Evolutionary conservation across 2,888 invertebrate species (phyloP).

Genomic region (Pseudoips prasinana): DNA sequence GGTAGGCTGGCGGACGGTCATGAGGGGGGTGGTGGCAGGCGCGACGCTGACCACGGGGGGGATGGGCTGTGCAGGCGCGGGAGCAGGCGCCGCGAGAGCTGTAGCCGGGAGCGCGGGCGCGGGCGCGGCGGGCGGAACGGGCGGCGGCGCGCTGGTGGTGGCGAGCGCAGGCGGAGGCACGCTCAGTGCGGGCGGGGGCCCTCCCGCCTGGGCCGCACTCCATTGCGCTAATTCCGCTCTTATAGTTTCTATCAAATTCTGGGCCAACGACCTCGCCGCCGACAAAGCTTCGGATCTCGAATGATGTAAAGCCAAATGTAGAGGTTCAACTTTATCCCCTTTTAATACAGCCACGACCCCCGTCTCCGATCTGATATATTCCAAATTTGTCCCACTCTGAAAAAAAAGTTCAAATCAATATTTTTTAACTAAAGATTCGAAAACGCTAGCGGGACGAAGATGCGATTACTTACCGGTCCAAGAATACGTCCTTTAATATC

Average conservation of each 20-base stretch:
- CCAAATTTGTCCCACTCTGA: slow-evolving; percentile 86
- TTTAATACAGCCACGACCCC: slow-evolving; percentile 88
- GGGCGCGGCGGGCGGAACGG: slow-evolving; percentile 56
- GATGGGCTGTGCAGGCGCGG: slow-evolving; percentile 53
- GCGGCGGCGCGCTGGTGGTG: slow-evolving; percentile 59
- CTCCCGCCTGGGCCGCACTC: slow-evolving; percentile 70
- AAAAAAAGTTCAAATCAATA: slow-evolving; percentile 30
- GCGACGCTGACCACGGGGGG: slow-evolving; percentile 71
- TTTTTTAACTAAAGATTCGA: too few species aligned
- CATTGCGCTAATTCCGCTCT: slow-evolving; percentile 81
- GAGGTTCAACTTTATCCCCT: slow-evolving; percentile 86
- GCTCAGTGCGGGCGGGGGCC: slow-evolving; percentile 66
- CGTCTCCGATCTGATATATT: slow-evolving; percentile 90
- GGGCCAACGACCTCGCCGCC: slow-evolving; percentile 87
- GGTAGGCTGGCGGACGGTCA: slow-evolving; percentile 73
- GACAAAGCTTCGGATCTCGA: slow-evolving; percentile 85
- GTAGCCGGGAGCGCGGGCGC: slow-evolving; percentile 63
- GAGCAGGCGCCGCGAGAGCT: slow-evolving; percentile 55
- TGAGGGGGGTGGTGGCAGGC: slow-evolving; percentile 62
- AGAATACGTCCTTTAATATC: slow-evolving; percentile 88
- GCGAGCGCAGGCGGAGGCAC: slow-evolving; percentile 67
- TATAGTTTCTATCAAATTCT: slow-evolving; percentile 91
- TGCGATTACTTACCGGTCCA: slow-evolving; percentile 76
- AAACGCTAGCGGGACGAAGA: background rate
- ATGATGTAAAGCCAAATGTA: slow-evolving; percentile 90